Conservation (phyloP, 2,797 vertebrate species). For the Hyperoplus lanceolatus region DNA sequence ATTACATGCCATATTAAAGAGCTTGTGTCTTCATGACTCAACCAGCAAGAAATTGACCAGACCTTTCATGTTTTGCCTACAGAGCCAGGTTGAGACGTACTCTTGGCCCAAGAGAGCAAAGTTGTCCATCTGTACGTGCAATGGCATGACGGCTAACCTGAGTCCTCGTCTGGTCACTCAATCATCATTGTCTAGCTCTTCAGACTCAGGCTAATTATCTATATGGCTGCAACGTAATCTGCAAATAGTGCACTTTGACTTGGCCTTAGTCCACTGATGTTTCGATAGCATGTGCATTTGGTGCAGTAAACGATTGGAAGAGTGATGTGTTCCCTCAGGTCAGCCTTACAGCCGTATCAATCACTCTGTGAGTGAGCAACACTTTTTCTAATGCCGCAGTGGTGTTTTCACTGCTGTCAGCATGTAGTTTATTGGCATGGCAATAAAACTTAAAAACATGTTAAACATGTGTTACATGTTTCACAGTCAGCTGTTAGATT, state of each 20-base stretch:
- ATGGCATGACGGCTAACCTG: constrained; percentile 17
- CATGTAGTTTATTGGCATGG: constrained; percentile 20
- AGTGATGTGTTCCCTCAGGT: constrained; percentile 56
- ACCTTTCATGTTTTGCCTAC: background rate
- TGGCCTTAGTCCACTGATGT: constrained; percentile 49
- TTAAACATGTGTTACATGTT: background rate
- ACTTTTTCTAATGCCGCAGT: constrained; percentile 20
- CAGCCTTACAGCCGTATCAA: constrained; percentile 23
- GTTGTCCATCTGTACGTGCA: background rate
- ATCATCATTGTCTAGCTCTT: constrained; percentile 49
- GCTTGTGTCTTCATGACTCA: too few relatives aligned
- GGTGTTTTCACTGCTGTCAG: constrained; percentile 36
- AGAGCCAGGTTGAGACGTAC: constrained; percentile 7
- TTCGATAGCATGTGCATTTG: constrained; percentile 48
- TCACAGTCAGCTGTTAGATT: background rate
- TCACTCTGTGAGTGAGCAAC: constrained; percentile 27
- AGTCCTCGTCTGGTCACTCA: constrained; percentile 32
- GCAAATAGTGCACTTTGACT: constrained; percentile 47
- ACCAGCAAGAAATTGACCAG: background rate
- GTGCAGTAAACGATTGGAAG: constrained; percentile 32
- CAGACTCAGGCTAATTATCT: constrained; percentile 51
- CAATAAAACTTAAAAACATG: constrained; percentile 2
- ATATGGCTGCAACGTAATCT: constrained; percentile 44
- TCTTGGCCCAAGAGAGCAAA: background rate
- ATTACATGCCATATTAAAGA: too few relatives aligned